A percentile compares a stretch with the other conserved stretches of the same genome.
These are phyloP conservation scores for Drepana falcataria DNA, from an alignment of 2,888 invertebrate species.

Conservation along the genomic window DNA sequence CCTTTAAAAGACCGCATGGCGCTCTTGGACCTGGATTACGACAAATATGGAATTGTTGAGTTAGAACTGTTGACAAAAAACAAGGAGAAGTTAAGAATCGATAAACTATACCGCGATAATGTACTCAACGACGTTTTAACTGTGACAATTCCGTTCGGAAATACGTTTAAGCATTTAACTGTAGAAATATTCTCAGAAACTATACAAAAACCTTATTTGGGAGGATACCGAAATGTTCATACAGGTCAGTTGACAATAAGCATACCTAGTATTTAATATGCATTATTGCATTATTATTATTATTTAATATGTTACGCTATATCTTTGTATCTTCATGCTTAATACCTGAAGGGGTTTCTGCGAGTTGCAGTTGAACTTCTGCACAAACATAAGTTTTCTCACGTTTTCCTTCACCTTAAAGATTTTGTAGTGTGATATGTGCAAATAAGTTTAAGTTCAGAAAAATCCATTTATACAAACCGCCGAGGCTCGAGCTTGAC, in stretches of 20 bases:
- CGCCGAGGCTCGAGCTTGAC: no score
- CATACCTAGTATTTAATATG: no score
- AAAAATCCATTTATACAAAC: no score
- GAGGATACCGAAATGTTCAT: conserved; percentile 86
- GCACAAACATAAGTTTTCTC: no score
- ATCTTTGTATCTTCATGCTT: no score
- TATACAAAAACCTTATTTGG: conserved; percentile 86
- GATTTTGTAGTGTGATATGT: no score
- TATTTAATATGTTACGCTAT: no score
- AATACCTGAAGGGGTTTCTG: no score
- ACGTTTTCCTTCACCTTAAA: no score
- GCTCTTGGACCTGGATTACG: conserved; percentile 64
- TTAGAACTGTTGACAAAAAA: conserved; percentile 64
- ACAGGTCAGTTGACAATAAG: conserved; percentile 66
- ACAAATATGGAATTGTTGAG: conserved; percentile 69
- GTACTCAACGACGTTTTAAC: conserved; percentile 64
- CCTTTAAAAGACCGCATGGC: conserved; percentile 63
- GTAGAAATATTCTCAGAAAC: conserved; percentile 68
- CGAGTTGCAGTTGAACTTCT: no score
- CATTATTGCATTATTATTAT: no score
- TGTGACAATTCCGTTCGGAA: conserved; percentile 62
- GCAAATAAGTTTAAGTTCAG: no score
- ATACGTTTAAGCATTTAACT: conserved; percentile 56
- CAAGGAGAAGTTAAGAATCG: conserved; percentile 54
- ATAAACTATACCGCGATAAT: conserved; percentile 64